These are phyloP conservation scores for Melipona quadrifasciata DNA, from an alignment of 1,140 invertebrate species.

Conservation along the genomic window DNA sequence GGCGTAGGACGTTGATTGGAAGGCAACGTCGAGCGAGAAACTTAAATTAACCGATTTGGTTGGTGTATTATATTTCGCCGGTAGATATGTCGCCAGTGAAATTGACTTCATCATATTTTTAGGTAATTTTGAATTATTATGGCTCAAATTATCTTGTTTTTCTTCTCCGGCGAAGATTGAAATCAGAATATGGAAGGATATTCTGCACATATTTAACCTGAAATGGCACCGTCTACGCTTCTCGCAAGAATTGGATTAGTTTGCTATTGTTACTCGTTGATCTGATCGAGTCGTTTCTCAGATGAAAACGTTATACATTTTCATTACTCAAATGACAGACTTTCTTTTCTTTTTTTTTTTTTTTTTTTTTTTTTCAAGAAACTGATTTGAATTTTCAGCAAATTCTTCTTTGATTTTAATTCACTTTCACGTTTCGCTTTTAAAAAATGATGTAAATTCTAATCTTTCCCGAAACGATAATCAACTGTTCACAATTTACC, in stretches of 20 bases:
- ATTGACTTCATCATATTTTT: neutral
- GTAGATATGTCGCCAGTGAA: neutral
- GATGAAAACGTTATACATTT: neutral
- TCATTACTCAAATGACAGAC: neutral
- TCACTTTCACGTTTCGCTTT: neutral
- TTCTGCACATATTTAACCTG: neutral
- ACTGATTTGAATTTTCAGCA: too few relatives aligned
- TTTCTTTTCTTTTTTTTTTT: too few relatives aligned
- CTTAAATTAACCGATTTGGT: too few relatives aligned
- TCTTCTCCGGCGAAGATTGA: neutral
- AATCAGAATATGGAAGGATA: neutral
- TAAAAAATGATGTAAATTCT: too few relatives aligned
- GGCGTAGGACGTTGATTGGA: too few relatives aligned
- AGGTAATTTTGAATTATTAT: neutral
- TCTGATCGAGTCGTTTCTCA: neutral
- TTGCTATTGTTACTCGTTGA: neutral
- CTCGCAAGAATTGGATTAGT: neutral
- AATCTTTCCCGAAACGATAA: too few relatives aligned
- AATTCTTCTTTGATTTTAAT: neutral
- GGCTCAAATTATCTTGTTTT: neutral
- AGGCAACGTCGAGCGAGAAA: too few relatives aligned
- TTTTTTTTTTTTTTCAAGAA: too few relatives aligned
- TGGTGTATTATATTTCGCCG: neutral
- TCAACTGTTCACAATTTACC: too few relatives aligned
- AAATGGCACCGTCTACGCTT: neutral